Base-by-base conservation (phyloP, 2,113 vertebrate species). In the Corvus moneduloides region DNA sequence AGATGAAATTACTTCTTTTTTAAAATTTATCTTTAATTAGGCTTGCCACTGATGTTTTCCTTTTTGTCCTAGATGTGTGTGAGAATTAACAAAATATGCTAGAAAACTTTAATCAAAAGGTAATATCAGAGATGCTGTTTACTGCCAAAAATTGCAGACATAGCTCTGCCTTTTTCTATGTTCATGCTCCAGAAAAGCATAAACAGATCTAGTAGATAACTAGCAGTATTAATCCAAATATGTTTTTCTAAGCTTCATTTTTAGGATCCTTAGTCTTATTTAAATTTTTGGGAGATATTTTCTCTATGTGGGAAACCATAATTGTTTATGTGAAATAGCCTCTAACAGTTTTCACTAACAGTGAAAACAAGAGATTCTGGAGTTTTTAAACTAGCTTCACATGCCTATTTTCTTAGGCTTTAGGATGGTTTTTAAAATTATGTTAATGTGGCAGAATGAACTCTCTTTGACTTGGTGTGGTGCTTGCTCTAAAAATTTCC, bases 241-340 rank as follows among this genome's bases (percentile, higher is more conserved):
- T 23, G 3, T 48, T 91, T 46, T 62, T 68, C 48, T 87, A 67
- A 71, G 9, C 11, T 82, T 87, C 3, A 6, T 3, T 52, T 48
- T 84, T 46, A 72, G 14, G 5, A n/a, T 61, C 6, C 10, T 51
- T 26, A n/a, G 5, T 33, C 5, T 71, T 55, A 33, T 23, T 52
- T 62, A 33, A 73, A 58, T 6, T 17, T 46, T 37, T 59, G 5
- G 0, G 0, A 22, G 21, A 35, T 1, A 26, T 43, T 67, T 13
- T 43, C 10, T 62, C 62, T 17, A 0, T 37, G 7, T 43, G 12
- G 33, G 28, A 84, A 89, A 30, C 5, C 2, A 13, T 54, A 2
- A 19, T 58, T 37, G 1, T 27, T 69, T 24, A 80, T 56, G 19
- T 58, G 17, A 22, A n/a, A n/a, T 32, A 74, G 3, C 7, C 16